Conservation (phyloP, 2,797 vertebrate genomes). For the Chrosomus eos region DNA sequence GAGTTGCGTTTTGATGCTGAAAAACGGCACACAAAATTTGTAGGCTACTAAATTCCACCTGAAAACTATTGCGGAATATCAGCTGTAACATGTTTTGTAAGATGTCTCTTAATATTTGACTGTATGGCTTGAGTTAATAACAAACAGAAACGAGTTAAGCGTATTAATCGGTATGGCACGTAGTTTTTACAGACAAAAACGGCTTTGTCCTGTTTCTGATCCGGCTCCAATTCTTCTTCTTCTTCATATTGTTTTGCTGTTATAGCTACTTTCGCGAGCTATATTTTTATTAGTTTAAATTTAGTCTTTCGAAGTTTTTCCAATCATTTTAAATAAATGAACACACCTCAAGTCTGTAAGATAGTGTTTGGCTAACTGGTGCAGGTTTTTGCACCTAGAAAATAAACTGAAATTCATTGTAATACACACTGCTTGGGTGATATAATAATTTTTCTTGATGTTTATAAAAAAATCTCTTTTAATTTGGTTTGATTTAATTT, state of each 20-base stretch:
- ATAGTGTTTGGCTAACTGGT: background rate
- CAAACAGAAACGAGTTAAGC: background rate
- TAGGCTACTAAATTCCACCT: too few species aligned
- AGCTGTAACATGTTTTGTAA: background rate
- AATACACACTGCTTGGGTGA: background rate
- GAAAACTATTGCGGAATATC: background rate
- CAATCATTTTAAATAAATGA: background rate
- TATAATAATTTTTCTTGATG: background rate
- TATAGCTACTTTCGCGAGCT: background rate
- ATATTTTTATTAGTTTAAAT: background rate
- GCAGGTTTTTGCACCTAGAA: background rate
- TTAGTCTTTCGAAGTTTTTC: background rate
- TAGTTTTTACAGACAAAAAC: slow-evolving; percentile 13
- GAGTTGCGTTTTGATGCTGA: background rate
- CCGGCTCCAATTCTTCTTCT: background rate
- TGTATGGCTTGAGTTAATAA: background rate
- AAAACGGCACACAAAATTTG: background rate
- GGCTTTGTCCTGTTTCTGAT: slow-evolving; percentile 8
- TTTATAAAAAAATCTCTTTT: background rate
- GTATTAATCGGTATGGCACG: background rate
- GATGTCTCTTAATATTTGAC: background rate
- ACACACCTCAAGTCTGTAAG: background rate
- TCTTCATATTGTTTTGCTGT: background rate
- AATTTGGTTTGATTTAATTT: background rate
- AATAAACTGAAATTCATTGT: background rate